These are phyloP conservation scores for Drosophila birchii DNA, from an alignment of 2,888 invertebrate species.

Conservation along the genomic window DNA sequence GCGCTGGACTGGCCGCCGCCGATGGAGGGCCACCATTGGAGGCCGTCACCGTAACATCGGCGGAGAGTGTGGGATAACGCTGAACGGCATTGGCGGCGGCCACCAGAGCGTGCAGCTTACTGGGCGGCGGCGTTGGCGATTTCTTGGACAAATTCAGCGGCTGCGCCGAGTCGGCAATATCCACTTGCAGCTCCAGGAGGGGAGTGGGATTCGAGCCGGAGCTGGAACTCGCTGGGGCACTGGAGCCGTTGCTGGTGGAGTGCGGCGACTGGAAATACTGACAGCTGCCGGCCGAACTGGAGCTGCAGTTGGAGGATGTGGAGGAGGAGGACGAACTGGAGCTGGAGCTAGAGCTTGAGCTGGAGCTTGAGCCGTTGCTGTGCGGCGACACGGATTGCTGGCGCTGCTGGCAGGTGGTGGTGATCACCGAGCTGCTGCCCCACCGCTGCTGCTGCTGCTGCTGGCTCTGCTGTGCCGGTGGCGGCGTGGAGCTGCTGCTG, in stretches of 20 bases:
- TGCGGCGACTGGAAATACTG: conserved; percentile 85
- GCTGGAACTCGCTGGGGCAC: conserved; percentile 33
- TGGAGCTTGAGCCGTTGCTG: conserved; percentile 84
- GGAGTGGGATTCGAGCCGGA: conserved; percentile 75
- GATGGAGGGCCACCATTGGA: conserved; percentile 56
- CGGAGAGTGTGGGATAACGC: conserved; percentile 83
- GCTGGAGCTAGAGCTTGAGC: conserved; percentile 74
- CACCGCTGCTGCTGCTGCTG: conserved; percentile 76
- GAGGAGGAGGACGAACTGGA: conserved; percentile 84
- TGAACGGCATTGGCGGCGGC: conserved; percentile 82
- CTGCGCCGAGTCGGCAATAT: conserved; percentile 92
- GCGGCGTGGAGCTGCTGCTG: conserved; percentile 83
- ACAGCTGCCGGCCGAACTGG: conserved; percentile 64
- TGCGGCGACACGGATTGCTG: conserved; percentile 84
- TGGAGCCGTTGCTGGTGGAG: conserved; percentile 61
- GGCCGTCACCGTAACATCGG: conserved; percentile 84
- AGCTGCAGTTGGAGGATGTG: conserved; percentile 55
- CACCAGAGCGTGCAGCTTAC: conserved; percentile 82
- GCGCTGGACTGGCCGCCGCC: conserved; percentile 60
- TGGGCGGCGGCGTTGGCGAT: conserved; percentile 91
- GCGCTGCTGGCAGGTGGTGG: conserved; percentile 86
- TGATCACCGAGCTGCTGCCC: conserved; percentile 88
- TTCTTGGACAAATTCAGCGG: conserved; percentile 96
- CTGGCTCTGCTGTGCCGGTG: conserved; percentile 72
- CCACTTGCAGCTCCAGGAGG: conserved; percentile 91